Conservation (phyloP, 2,888 invertebrate species). For the Lysandra bellargus region DNA sequence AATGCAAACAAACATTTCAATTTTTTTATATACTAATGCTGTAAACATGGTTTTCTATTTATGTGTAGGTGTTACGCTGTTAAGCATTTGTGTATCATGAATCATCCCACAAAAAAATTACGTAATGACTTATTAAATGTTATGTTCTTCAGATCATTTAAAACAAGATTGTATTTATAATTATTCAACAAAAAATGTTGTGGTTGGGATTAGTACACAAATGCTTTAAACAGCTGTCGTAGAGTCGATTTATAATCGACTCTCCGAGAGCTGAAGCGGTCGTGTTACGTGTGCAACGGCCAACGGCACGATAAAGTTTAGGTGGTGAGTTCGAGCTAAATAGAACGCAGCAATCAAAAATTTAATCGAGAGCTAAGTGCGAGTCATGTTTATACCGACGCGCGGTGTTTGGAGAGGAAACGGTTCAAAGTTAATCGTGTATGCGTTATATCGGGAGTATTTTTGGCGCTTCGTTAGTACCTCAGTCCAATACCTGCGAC, state of each 20-base stretch:
- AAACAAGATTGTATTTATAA: no score
- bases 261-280: background rate
- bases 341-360: background rate
- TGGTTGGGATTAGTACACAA: no score
- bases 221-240: no score
- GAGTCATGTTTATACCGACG: background rate
- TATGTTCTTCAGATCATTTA: no score
- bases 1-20: no score
- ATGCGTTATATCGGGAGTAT: background rate
- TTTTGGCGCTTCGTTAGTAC: constrained; percentile 9
- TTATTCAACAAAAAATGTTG: no score
- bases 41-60: no score
- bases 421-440: background rate
- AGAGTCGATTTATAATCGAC: background rate
- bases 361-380: constrained; percentile 1
- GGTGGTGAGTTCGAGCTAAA: background rate
- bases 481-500: background rate
- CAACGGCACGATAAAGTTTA: background rate
- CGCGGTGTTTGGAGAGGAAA: constrained; percentile 1
- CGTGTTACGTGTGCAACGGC: background rate
- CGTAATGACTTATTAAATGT: no score
- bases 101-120: no score
- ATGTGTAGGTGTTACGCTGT: no score
- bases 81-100: no score
- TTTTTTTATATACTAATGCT: no score